These are phyloP conservation scores for Drosophila mauritiana DNA, from an alignment of 1,140 invertebrate genomes.

Conservation along the genomic window DNA sequence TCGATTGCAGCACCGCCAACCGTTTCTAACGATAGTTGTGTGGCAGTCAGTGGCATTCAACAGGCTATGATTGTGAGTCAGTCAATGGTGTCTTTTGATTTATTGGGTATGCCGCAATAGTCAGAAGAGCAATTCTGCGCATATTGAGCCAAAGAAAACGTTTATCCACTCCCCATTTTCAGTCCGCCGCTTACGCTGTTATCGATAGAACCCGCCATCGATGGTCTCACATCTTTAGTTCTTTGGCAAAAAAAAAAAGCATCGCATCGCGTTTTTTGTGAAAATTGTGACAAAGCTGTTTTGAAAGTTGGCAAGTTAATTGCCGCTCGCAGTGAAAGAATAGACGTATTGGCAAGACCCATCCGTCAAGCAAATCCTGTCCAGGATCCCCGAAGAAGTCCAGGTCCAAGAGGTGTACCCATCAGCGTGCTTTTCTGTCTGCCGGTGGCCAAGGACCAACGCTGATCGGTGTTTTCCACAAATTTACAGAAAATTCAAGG, in stretches of 20 bases:
- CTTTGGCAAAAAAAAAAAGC: constrained; percentile 24
- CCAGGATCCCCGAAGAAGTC: constrained; percentile 3
- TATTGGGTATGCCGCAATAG: no score
- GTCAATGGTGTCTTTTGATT: no score
- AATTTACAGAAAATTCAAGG: background rate
- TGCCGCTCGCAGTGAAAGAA: background rate
- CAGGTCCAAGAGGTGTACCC: background rate
- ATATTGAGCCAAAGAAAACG: no score
- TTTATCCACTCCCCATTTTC: no score
- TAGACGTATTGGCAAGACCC: background rate
- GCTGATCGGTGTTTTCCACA: background rate
- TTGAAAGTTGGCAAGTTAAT: constrained; percentile 8
- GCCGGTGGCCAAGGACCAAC: constrained; percentile 11
- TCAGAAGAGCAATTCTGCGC: no score
- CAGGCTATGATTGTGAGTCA: no score
- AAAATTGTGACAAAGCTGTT: constrained; percentile 16
- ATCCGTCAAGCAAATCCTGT: background rate
- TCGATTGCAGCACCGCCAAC: no score
- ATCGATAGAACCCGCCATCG: constrained; percentile 14
- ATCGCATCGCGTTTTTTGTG: constrained; percentile 10
- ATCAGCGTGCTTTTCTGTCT: constrained; percentile 5
- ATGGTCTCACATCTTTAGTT: background rate
- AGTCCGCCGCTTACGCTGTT: background rate
- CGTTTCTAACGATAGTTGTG: no score
- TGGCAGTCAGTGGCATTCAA: no score